Conservation (phyloP, 2,888 invertebrate genomes). For the Hirtodrosophila cameraria region DNA sequence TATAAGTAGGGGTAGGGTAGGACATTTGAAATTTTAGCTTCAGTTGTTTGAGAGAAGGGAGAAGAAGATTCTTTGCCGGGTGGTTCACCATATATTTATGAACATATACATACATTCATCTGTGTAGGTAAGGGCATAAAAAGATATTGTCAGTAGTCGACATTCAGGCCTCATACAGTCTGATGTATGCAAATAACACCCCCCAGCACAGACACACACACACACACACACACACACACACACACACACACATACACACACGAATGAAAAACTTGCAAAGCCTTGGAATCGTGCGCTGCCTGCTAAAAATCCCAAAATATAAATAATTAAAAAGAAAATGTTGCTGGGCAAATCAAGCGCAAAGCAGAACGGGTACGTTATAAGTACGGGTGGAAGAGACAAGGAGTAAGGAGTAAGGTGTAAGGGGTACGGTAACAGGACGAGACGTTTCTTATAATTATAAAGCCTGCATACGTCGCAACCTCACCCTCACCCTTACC, state of each 20-base stretch:
- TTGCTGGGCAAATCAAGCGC: slow-evolving; percentile 78
- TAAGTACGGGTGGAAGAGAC: too few relatives aligned
- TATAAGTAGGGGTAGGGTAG: background rate
- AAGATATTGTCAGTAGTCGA: slow-evolving; percentile 68
- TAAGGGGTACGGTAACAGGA: background rate
- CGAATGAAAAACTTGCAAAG: slow-evolving; percentile 50
- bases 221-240: slow-evolving; percentile 14
- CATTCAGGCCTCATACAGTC: slow-evolving; percentile 49
- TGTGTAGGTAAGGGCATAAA: slow-evolving; percentile 57
- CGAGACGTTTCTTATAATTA: slow-evolving; percentile 46
- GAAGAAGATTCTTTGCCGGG: background rate
- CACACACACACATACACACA: slow-evolving; percentile 5
- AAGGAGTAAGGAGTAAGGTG: background rate
- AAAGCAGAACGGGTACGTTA: slow-evolving; percentile 29
- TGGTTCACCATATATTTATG: slow-evolving; percentile 15
- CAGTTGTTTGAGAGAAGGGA: background rate
- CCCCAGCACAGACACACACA: slow-evolving; percentile 24
- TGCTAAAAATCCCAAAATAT: slow-evolving; percentile 80
- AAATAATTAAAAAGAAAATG: slow-evolving; percentile 80
- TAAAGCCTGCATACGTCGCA: slow-evolving; percentile 23
- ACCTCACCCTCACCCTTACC: background rate
- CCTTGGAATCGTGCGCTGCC: slow-evolving; percentile 73
- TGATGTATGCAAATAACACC: slow-evolving; percentile 76
- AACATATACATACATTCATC: slow-evolving; percentile 10
- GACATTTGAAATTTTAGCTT: slow-evolving; percentile 5